phyloP scores from a whole-genome alignment of 2,888 invertebrate genomes.

The Ochropleura plecta region DNA sequence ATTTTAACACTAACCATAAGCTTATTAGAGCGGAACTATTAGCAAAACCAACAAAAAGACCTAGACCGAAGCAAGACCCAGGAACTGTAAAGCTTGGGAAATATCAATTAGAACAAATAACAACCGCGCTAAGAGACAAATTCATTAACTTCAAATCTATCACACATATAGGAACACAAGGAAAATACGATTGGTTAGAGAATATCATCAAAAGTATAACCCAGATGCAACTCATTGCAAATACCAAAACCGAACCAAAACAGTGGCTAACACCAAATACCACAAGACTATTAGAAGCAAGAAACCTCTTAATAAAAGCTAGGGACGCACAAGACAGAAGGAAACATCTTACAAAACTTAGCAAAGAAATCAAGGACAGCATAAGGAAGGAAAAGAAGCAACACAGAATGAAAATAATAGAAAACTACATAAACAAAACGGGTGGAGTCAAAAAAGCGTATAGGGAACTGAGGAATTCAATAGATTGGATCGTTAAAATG shows the following conservation, averaged over 20 bases:
- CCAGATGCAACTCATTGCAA: neutral
- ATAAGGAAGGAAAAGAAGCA: neutral
- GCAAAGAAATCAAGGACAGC: conserved; percentile 10
- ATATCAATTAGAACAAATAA: neutral
- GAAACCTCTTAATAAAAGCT: conserved; percentile 2
- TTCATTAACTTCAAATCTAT: neutral
- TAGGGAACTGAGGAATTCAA: no score
- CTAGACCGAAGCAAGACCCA: neutral
- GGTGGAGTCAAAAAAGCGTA: neutral
- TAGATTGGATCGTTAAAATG: no score
- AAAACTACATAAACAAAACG: neutral
- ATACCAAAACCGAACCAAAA: neutral
- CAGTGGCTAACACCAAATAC: conserved; percentile 1
- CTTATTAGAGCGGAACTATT: conserved; percentile 3
- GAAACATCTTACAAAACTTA: neutral
- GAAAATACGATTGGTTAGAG: conserved; percentile 12
- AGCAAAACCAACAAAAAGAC: neutral
- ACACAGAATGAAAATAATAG: neutral
- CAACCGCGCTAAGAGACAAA: neutral
- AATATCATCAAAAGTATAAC: neutral
- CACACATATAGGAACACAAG: neutral
- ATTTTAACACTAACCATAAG: conserved; percentile 4
- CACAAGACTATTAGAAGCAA: neutral
- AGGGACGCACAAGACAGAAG: neutral
- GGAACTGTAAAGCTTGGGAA: no score